Conservation (phyloP, 2,888 invertebrate species). For the Nebria salina region DNA sequence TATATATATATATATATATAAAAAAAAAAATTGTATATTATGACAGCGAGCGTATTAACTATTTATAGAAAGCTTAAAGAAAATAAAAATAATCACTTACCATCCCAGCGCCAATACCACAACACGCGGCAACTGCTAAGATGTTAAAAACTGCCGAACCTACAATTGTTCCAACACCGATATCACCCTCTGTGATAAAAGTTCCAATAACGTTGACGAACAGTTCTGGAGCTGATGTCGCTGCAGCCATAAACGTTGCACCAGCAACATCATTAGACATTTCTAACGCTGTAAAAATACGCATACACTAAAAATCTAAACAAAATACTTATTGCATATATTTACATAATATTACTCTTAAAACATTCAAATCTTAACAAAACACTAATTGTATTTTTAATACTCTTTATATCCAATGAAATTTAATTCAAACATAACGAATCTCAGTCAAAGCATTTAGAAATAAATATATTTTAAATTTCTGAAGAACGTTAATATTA, state of each 20-base stretch:
- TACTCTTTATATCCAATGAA: too few relatives aligned
- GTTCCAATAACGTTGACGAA: conserved; percentile 88
- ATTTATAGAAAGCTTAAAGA: neutral
- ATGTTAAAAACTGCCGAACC: conserved; percentile 85
- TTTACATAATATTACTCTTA: too few relatives aligned
- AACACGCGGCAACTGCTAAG: conserved; percentile 80
- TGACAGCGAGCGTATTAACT: neutral
- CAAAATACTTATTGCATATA: too few relatives aligned
- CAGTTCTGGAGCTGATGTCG: conserved; percentile 87
- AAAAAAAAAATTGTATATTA: too few relatives aligned
- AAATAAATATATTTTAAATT: too few relatives aligned
- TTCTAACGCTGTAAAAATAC: conserved; percentile 65
- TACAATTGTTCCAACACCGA: conserved; percentile 82
- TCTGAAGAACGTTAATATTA: too few relatives aligned
- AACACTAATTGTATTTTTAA: too few relatives aligned
- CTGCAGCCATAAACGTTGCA: conserved; percentile 92
- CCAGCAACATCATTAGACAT: conserved; percentile 85
- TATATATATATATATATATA: too few relatives aligned
- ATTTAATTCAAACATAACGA: too few relatives aligned
- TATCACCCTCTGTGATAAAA: conserved; percentile 80
- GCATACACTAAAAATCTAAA: too few relatives aligned
- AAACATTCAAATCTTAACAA: too few relatives aligned
- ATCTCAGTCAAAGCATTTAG: too few relatives aligned
- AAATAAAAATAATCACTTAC: conserved; percentile 57
- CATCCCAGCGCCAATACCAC: conserved; percentile 73